A percentile compares a stretch with the other conserved stretches of the same genome.
Evolutionary conservation across 2,888 invertebrate genomes (phyloP).

Genomic region (Chrysotoxum bicinctum): DNA sequence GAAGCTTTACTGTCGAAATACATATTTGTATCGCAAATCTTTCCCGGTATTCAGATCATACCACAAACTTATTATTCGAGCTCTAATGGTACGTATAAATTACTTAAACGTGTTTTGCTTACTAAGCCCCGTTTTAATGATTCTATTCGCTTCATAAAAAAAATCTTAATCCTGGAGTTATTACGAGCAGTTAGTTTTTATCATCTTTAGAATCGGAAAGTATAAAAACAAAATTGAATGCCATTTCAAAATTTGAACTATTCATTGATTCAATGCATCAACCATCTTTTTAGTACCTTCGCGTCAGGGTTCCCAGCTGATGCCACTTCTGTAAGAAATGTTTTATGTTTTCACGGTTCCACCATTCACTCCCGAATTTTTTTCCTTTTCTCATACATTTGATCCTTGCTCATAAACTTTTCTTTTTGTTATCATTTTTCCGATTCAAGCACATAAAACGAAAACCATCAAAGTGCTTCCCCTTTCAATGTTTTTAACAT

Average conservation of each 20-base stretch:
- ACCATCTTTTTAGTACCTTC: not conserved
- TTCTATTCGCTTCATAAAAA: not conserved
- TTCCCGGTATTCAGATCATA: no score
- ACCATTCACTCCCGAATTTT: conserved; percentile 2
- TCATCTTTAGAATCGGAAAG: not conserved
- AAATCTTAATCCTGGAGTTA: not conserved
- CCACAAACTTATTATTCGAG: no score
- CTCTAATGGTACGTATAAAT: no score
- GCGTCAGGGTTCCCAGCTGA: conserved; percentile 40
- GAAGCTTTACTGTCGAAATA: no score
- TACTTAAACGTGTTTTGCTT: no score
- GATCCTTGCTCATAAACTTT: conserved; percentile 39
- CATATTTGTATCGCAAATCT: no score
- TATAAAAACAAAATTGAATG: not conserved
- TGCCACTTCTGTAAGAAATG: conserved; percentile 31
- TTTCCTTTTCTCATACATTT: conserved; percentile 54
- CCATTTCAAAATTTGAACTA: conserved; percentile 5
- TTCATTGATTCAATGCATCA: not conserved
- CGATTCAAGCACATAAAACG: conserved; percentile 10
- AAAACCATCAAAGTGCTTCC: conserved; percentile 46
- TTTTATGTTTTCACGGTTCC: conserved; percentile 44
- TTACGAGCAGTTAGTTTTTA: conserved; percentile 17
- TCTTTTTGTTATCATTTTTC: conserved; percentile 5
- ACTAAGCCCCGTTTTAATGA: not conserved
- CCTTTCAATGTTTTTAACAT: conserved; percentile 11